Conservation (phyloP, 2,888 invertebrate species). For the Monoplex corrugatus region DNA sequence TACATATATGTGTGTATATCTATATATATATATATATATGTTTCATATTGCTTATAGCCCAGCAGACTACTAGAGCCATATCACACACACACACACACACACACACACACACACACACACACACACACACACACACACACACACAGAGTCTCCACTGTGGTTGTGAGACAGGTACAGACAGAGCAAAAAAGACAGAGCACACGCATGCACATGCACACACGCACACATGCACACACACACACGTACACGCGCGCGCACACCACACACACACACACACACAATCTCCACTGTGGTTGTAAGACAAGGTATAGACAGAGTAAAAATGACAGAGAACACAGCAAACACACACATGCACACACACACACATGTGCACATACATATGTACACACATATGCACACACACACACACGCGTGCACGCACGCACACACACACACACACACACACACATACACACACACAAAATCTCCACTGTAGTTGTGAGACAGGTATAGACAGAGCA, state of each 20-base stretch:
- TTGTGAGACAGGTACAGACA: neutral
- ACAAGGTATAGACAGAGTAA: no score
- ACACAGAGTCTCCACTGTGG: neutral
- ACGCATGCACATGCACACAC: neutral
- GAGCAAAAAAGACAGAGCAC: neutral
- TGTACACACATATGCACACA: neutral
- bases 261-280: no score
- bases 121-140: slow-evolving; percentile 21
- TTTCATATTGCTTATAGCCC: no score
- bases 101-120: slow-evolving; percentile 12
- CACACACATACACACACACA: slow-evolving; percentile 3
- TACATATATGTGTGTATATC: no score
- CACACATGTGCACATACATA: neutral
- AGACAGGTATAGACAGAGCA: neutral
- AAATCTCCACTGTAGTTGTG: neutral
- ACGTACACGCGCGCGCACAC: no score
- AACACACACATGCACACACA: neutral
- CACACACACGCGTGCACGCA: neutral
- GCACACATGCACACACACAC: neutral
- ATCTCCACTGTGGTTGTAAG: no score
- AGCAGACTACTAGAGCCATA: no score
- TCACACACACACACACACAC: neutral
- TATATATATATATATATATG: no score
- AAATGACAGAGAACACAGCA: no score
- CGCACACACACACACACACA: slow-evolving; percentile 19